Evolutionary conservation across 1,140 invertebrate species (phyloP).

Genomic region (Sweltsa coloradensis): DNA sequence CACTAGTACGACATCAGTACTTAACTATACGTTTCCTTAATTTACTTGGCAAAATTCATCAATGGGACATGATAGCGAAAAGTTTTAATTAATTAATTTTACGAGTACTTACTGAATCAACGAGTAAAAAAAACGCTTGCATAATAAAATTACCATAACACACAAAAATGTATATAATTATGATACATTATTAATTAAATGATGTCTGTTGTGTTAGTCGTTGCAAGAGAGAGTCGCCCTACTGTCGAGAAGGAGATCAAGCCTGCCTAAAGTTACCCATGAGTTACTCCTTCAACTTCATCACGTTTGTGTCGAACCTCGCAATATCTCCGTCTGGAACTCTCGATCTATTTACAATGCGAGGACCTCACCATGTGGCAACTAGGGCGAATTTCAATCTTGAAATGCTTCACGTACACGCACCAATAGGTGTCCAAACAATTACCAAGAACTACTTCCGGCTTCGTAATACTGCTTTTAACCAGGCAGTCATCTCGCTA

Average conservation of each 20-base stretch:
- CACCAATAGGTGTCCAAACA: constrained; percentile 40
- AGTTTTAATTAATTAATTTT: too few relatives aligned
- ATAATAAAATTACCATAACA: too few relatives aligned
- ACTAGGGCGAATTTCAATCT: constrained; percentile 64
- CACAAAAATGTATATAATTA: too few relatives aligned
- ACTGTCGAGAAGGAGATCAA: constrained; percentile 53
- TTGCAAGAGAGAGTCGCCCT: constrained; percentile 55
- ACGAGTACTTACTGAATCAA: too few relatives aligned
- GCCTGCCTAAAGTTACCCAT: constrained; percentile 64
- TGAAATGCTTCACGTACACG: constrained; percentile 47
- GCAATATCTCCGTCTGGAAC: constrained; percentile 51
- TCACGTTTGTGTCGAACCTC: constrained; percentile 76
- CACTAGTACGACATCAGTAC: too few relatives aligned
- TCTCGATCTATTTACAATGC: constrained; percentile 77
- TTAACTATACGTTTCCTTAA: too few relatives aligned
- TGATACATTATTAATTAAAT: too few relatives aligned
- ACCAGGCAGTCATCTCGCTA: constrained; percentile 61
- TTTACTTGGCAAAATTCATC: too few relatives aligned
- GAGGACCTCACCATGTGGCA: constrained; percentile 47
- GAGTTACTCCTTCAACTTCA: constrained; percentile 81
- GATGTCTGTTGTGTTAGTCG: too few relatives aligned
- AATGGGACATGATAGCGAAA: too few relatives aligned
- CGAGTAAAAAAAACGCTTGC: too few relatives aligned
- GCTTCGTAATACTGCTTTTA: constrained; percentile 35
- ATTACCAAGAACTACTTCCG: constrained; percentile 56